phyloP scores from a whole-genome alignment of 1,140 invertebrate genomes.

The Acromyrmex heyeri region DNA sequence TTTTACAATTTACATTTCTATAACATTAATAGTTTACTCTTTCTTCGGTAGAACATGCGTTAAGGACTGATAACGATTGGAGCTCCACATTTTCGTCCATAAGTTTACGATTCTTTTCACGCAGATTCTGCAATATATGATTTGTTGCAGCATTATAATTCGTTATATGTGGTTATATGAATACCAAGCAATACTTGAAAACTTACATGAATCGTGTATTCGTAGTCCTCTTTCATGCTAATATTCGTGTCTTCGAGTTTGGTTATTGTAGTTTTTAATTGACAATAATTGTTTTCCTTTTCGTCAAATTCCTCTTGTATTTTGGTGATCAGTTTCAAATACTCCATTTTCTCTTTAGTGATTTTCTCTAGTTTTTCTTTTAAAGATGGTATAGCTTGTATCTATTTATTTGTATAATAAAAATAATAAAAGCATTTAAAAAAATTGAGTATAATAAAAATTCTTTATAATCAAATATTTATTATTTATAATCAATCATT shows the following conservation, averaged over 20 bases:
- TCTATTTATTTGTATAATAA: constrained; percentile 22
- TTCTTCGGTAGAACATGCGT: not conserved
- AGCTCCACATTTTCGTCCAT: constrained; percentile 21
- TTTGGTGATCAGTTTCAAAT: not conserved
- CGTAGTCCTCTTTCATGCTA: constrained; percentile 16
- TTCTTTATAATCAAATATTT: not conserved
- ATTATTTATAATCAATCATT: not conserved
- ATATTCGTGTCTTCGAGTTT: not conserved
- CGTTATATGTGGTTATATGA: too few species aligned
- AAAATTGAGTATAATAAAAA: not conserved
- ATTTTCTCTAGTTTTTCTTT: constrained; percentile 32
- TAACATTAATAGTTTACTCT: constrained; percentile 35
- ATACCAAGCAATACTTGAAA: not conserved
- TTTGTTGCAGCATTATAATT: constrained; percentile 4
- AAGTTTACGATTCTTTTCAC: constrained; percentile 29
- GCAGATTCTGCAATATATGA: constrained; percentile 23
- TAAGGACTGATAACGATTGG: constrained; percentile 6
- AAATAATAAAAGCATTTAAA: not conserved
- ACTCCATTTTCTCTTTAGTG: constrained; percentile 21
- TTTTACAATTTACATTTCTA: constrained; percentile 9
- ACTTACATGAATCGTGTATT: constrained; percentile 33
- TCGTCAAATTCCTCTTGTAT: constrained; percentile 22
- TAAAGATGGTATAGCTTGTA: constrained; percentile 29
- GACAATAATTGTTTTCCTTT: constrained; percentile 14
- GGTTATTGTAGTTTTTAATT: not conserved